phyloP scores from a whole-genome alignment of 2,888 invertebrate species.

The Himalopsyche anomala region DNA sequence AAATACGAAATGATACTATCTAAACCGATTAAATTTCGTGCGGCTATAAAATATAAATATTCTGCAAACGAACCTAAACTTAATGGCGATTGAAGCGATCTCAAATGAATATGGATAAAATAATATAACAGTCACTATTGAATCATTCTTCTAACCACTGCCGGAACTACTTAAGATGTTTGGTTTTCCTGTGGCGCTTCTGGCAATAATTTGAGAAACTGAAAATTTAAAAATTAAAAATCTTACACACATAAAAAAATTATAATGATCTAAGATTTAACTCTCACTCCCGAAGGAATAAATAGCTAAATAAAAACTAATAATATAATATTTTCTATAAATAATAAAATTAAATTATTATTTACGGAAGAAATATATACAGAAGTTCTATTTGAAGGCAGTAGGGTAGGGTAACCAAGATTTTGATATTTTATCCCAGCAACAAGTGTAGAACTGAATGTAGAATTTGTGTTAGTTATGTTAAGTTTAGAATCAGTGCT shows the following conservation, averaged over 20 bases:
- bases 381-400: too few relatives aligned
- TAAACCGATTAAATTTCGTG: too few relatives aligned
- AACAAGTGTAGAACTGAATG: too few relatives aligned
- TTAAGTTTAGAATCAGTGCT: too few relatives aligned
- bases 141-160: conserved; percentile 49
- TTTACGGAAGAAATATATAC: too few relatives aligned
- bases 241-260: conserved; percentile 16
- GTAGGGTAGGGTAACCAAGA: too few relatives aligned
- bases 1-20: neutral
- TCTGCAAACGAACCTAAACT: neutral
- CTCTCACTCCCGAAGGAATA: too few relatives aligned
- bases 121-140: neutral
- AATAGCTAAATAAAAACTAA: too few relatives aligned
- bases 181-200: conserved; percentile 60
- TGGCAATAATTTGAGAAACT: conserved; percentile 39
- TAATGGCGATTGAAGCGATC: neutral
- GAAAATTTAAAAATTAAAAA: conserved; percentile 45
- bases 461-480: too few relatives aligned
- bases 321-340: too few relatives aligned
- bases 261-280: neutral
- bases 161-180: conserved; percentile 62
- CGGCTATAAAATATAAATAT: neutral
- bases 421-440: too few relatives aligned
- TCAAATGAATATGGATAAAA: neutral
- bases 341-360: too few relatives aligned